These are phyloP conservation scores for Karalla daura DNA, from an alignment of 2,797 vertebrate genomes.

Conservation along the genomic window DNA sequence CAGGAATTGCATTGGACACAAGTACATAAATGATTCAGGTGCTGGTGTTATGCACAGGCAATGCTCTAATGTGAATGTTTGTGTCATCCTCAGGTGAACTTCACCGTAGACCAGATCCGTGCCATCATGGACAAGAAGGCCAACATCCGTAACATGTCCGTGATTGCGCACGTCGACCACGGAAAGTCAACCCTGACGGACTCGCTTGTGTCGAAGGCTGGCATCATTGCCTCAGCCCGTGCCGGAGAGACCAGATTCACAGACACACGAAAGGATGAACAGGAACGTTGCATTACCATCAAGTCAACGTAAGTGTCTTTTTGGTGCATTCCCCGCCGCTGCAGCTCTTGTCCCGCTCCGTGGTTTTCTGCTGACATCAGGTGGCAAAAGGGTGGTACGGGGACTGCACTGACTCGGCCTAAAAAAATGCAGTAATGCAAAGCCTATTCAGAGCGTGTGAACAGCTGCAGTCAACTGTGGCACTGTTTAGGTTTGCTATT, in stretches of 20 bases:
- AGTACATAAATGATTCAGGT: too few species aligned
- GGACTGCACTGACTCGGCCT: not conserved
- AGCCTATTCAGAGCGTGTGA: not conserved
- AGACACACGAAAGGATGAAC: constrained; percentile 95
- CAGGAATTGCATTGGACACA: too few species aligned
- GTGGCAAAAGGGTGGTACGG: not conserved
- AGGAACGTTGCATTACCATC: constrained; percentile 97
- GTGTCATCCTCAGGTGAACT: constrained; percentile 91
- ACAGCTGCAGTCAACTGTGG: not conserved
- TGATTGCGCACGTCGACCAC: constrained; percentile 96
- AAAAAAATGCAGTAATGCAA: not conserved
- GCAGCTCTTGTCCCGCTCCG: rapidly evolving
- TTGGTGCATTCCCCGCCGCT: not conserved
- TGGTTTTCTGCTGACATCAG: not conserved
- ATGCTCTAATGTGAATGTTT: not conserved
- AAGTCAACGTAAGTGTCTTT: constrained; percentile 91
- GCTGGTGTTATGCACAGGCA: too few species aligned
- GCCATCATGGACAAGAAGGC: constrained; percentile 98
- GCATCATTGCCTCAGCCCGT: constrained; percentile 92
- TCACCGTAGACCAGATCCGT: constrained; percentile 96
- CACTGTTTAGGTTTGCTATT: not conserved
- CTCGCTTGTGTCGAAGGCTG: constrained; percentile 95
- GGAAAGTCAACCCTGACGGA: constrained; percentile 95
- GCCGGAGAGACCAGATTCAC: constrained; percentile 96
- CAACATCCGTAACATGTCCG: constrained; percentile 98